phyloP scores from a whole-genome alignment of 1,140 invertebrate species.

The Zaprionus davidi region DNA sequence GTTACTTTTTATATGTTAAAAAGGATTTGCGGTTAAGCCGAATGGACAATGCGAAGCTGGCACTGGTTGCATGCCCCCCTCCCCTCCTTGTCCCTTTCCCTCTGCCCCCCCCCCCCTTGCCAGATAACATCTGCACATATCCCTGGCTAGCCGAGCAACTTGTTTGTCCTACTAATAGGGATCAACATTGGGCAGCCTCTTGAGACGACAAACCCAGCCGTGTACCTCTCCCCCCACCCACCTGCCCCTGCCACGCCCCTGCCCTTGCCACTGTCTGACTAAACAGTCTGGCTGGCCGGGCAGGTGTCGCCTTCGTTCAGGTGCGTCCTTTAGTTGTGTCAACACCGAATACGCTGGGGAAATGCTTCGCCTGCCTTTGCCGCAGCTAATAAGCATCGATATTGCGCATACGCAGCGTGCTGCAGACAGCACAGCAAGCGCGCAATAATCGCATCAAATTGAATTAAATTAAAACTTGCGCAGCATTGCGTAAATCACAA shows the following conservation, averaged over 20 bases:
- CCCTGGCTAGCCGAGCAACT: conserved; percentile 58
- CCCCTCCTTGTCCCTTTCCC: conserved; percentile 14
- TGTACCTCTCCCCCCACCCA: background rate
- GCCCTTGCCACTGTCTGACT: background rate
- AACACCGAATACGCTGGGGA: conserved; percentile 30
- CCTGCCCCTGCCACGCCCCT: background rate
- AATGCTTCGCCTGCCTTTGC: background rate
- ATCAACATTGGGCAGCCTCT: conserved; percentile 79
- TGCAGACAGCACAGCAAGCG: conserved; percentile 57
- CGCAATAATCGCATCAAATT: conserved; percentile 74
- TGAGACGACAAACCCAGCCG: conserved; percentile 50
- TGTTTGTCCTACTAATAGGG: conserved; percentile 80
- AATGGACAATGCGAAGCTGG: conserved; percentile 63
- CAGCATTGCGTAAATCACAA: conserved; percentile 70
- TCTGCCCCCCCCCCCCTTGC: background rate
- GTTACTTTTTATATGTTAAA: conserved; percentile 83
- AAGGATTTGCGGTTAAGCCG: conserved; percentile 82
- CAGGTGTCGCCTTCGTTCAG: conserved; percentile 41
- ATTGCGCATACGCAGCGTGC: conserved; percentile 62
- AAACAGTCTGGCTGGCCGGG: background rate
- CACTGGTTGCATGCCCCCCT: conserved; percentile 59
- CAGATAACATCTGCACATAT: conserved; percentile 79
- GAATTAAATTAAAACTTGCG: conserved; percentile 76
- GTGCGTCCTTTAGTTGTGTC: conserved; percentile 46
- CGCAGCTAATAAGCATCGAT: conserved; percentile 58